These are phyloP conservation scores for Petrocephalus schoutedeni DNA, from an alignment of 2,797 vertebrate genomes.

Conservation along the genomic window DNA sequence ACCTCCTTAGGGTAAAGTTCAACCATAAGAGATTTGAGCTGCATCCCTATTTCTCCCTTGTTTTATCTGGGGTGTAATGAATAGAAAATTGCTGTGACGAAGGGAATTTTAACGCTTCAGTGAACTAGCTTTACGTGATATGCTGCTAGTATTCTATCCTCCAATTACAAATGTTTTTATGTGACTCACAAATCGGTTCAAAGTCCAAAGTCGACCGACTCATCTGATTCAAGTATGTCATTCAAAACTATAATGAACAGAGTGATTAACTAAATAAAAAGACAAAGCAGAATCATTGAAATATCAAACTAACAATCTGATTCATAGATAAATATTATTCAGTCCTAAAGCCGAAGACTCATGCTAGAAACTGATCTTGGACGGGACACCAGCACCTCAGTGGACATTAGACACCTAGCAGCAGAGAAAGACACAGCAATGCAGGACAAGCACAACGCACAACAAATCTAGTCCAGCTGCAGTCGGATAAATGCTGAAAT, in stretches of 20 bases:
- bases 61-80: not conserved
- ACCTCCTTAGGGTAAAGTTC: not conserved
- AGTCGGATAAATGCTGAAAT: not conserved
- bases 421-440: not conserved
- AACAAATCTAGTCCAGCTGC: not conserved
- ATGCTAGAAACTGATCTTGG: not conserved
- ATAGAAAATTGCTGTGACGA: not conserved
- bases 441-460: not conserved
- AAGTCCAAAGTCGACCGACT: not conserved
- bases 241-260: not conserved
- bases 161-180: not conserved
- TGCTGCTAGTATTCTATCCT: not conserved
- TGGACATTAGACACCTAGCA: not conserved
- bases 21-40: conserved; percentile 16
- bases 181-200: not conserved
- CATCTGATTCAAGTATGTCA: not conserved
- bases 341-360: not conserved
- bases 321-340: not conserved
- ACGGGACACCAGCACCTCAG: not conserved
- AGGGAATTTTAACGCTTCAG: conserved; percentile 17
- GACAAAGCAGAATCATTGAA: not conserved
- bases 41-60: not conserved
- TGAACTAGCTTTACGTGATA: conserved; percentile 13
- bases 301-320: not conserved
- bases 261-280: not conserved